These are phyloP conservation scores for Thamnophis elegans DNA, from an alignment of 2,797 vertebrate genomes.

Conservation along the genomic window DNA sequence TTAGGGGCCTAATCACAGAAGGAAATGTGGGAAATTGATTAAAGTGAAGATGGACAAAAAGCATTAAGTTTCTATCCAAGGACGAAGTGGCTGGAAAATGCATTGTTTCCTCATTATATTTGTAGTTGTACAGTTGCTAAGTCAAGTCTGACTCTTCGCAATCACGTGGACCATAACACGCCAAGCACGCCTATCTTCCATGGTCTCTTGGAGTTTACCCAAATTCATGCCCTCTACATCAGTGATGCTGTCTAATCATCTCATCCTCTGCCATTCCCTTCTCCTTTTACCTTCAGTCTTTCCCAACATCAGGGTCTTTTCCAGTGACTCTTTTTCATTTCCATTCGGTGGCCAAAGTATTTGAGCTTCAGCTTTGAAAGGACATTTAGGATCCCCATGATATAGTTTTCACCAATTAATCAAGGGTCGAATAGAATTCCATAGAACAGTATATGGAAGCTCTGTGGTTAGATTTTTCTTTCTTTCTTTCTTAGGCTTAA, in stretches of 20 bases:
- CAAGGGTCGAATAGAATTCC: slow-evolving; percentile 23
- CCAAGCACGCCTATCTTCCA: background rate
- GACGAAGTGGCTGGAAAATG: slow-evolving; percentile 17
- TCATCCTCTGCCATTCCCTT: background rate
- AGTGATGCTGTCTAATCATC: too few species aligned
- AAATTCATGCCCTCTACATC: background rate
- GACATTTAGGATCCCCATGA: background rate
- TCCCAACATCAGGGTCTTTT: background rate
- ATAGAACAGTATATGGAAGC: background rate
- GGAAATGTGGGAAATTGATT: background rate
- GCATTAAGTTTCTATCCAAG: background rate
- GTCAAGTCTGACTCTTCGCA: background rate
- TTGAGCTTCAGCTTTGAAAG: background rate
- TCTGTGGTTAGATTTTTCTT: background rate
- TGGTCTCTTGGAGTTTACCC: background rate
- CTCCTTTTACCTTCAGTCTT: background rate
- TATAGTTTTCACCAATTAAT: background rate
- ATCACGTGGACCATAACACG: background rate
- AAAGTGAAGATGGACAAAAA: background rate
- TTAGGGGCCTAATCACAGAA: slow-evolving; percentile 8
- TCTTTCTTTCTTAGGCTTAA: background rate
- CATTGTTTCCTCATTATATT: background rate
- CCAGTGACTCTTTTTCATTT: background rate
- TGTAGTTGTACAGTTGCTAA: background rate
- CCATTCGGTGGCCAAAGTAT: background rate